These are phyloP conservation scores for Bradypodion pumilum DNA, from an alignment of 2,797 vertebrate species.

Conservation along the genomic window DNA sequence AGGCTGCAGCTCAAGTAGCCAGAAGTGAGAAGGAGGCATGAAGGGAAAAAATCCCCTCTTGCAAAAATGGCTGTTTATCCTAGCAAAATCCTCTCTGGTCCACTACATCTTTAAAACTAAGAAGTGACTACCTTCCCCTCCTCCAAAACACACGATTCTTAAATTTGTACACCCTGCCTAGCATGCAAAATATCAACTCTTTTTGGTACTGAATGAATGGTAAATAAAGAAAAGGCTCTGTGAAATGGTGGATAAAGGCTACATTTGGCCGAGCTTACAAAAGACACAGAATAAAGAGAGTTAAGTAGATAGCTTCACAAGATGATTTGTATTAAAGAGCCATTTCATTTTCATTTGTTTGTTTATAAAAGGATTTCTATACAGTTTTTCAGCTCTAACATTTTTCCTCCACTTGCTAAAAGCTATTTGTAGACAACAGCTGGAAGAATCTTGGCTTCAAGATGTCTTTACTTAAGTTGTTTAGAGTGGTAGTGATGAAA, in stretches of 20 bases:
- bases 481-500: slow-evolving; percentile 66
- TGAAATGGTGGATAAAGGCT: background rate
- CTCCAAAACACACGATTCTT: background rate
- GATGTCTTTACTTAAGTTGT: background rate
- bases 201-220: background rate
- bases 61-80: background rate
- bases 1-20: background rate
- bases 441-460: background rate
- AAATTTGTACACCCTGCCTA: background rate
- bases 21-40: no score
- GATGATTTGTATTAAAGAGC: background rate
- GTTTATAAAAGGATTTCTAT: background rate
- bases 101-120: background rate
- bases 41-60: no score
- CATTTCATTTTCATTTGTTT: background rate
- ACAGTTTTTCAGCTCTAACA: background rate
- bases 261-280: background rate
- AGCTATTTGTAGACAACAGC: background rate
- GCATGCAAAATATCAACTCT: background rate
- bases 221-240: background rate
- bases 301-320: background rate
- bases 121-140: no score
- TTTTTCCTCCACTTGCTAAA: background rate
- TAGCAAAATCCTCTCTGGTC: background rate
- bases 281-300: background rate